Evolutionary conservation across 2,888 invertebrate species (phyloP).

Genomic region (Oscheius sp.): DNA sequence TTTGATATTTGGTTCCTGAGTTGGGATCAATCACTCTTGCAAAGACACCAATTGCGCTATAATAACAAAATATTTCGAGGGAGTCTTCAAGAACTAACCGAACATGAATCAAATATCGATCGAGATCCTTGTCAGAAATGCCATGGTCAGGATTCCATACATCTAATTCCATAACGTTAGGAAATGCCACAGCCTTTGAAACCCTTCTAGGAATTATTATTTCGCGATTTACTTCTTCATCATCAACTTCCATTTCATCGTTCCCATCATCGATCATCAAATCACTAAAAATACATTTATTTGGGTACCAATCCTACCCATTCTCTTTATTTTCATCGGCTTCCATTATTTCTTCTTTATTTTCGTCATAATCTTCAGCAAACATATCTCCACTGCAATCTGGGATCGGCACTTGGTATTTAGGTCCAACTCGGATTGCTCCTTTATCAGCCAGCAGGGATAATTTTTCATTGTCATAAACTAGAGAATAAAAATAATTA

Average conservation of each 20-base stretch:
- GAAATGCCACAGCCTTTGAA: background rate
- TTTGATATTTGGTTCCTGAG: conserved; percentile 96
- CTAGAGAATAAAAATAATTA: conserved; percentile 98
- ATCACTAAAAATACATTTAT: conserved; percentile 18
- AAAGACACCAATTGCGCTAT: conserved; percentile 91
- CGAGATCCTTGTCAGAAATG: conserved; percentile 92
- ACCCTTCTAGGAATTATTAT: background rate
- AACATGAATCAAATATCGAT: conserved; percentile 91
- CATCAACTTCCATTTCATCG: conserved; percentile 28
- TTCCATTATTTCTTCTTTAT: conserved; percentile 23
- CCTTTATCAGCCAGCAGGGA: conserved; percentile 95
- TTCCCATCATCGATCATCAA: conserved; percentile 30
- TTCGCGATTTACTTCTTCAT: background rate
- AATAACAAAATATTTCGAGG: too few species aligned
- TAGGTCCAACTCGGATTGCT: conserved; percentile 88
- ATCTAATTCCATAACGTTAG: conserved; percentile 76
- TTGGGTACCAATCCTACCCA: conserved; percentile 31
- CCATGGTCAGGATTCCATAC: conserved; percentile 93
- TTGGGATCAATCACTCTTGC: conserved; percentile 97
- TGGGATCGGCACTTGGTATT: conserved; percentile 83
- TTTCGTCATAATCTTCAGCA: conserved; percentile 31
- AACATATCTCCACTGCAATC: too few species aligned
- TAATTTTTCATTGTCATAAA: conserved; percentile 98
- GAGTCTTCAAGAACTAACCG: too few species aligned
- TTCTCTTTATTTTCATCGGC: conserved; percentile 45